A percentile compares a stretch with the other conserved stretches of the same genome.
phyloP scores from a whole-genome alignment of 2,888 invertebrate genomes.

The Epirrhoe alternata region DNA sequence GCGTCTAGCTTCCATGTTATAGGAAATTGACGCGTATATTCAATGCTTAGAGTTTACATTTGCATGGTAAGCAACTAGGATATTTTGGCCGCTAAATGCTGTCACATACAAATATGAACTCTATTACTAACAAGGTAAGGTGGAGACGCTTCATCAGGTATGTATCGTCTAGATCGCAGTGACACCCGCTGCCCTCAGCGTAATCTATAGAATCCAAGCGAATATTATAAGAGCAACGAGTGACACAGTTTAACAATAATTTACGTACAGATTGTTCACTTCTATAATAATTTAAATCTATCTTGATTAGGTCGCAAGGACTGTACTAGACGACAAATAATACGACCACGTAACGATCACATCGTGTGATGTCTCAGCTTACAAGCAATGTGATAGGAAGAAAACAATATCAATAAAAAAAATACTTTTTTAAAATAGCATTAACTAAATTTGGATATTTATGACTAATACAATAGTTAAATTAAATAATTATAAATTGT shows the following conservation, averaged over 20 bases:
- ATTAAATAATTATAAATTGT: conserved; percentile 80
- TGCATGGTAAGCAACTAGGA: background rate
- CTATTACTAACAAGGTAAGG: background rate
- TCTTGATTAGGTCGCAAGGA: conserved; percentile 58
- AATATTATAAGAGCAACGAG: conserved; percentile 52
- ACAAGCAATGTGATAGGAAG: conserved; percentile 71
- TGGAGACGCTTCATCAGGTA: background rate
- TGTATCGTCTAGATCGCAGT: conserved; percentile 38
- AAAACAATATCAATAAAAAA: conserved; percentile 67
- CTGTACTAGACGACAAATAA: conserved; percentile 63
- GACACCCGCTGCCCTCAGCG: conserved; percentile 50
- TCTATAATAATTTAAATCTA: conserved; percentile 61
- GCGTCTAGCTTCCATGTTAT: background rate
- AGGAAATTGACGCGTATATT: conserved; percentile 3
- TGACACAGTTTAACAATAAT: conserved; percentile 50
- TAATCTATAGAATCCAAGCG: conserved; percentile 52
- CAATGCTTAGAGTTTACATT: background rate
- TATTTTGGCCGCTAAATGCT: background rate
- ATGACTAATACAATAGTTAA: conserved; percentile 84
- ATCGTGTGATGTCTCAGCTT: conserved; percentile 78
- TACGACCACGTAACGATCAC: conserved; percentile 62
- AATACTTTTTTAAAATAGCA: conserved; percentile 72
- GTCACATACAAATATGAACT: conserved; percentile 5
- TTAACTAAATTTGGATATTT: conserved; percentile 85
- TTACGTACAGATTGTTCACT: conserved; percentile 56